These are phyloP conservation scores for Nasua narica DNA, from an alignment of 2,797 vertebrate genomes.

Conservation along the genomic window DNA sequence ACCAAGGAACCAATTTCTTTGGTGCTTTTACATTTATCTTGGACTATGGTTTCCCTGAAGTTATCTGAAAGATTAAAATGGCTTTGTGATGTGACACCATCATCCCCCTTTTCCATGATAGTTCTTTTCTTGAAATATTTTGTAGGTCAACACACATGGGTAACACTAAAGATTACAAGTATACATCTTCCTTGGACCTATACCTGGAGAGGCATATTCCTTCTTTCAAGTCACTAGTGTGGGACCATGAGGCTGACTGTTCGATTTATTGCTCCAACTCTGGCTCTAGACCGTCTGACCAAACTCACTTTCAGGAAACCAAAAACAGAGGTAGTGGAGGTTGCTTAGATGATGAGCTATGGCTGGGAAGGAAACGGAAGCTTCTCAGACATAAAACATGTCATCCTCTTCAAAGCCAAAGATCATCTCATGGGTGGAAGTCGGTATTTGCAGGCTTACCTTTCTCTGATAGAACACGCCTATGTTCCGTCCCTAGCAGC, in stretches of 20 bases:
- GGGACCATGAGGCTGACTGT: background rate
- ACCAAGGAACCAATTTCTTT: background rate
- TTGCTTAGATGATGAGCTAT: background rate
- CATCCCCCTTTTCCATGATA: background rate
- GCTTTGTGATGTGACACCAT: background rate
- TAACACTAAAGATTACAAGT: slow-evolving; percentile 19
- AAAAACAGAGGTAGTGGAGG: background rate
- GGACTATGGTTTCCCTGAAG: background rate
- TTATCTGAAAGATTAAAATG: slow-evolving; percentile 20
- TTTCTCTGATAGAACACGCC: background rate
- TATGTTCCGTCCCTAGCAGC: background rate
- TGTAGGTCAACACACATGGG: background rate
- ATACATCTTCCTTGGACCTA: background rate
- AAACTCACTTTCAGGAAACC: background rate
- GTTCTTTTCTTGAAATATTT: slow-evolving; percentile 41
- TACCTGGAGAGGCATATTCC: background rate
- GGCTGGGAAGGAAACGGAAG: background rate
- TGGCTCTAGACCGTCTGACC: background rate
- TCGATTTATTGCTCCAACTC: background rate
- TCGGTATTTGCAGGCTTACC: background rate
- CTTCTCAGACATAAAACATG: background rate
- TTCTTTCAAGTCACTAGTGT: background rate
- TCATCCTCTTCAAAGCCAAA: background rate
- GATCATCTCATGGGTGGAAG: background rate
- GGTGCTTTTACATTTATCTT: background rate